Conservation (phyloP, 2,113 vertebrate genomes). For the Tapirus terrestris region DNA sequence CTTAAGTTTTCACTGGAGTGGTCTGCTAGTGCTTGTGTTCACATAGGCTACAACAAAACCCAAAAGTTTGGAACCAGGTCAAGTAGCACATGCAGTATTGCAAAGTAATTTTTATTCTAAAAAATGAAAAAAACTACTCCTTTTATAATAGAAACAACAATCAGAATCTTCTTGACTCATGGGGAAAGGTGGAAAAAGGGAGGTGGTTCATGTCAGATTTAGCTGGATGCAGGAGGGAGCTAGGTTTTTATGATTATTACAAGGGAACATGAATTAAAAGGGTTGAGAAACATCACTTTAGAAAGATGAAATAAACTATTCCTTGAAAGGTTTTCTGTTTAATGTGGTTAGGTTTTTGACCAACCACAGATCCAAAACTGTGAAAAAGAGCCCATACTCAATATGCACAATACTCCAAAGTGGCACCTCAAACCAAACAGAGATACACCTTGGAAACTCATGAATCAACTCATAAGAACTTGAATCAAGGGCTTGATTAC, state of each 20-base stretch:
- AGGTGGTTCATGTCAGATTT: background rate
- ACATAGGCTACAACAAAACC: background rate
- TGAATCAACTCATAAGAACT: background rate
- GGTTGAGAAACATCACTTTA: background rate
- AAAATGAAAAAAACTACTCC: background rate
- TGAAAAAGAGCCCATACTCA: background rate
- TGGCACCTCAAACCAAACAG: background rate
- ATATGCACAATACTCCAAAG: background rate
- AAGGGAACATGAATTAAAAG: background rate
- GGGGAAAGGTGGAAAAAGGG: background rate
- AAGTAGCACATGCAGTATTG: background rate
- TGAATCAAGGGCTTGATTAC: background rate
- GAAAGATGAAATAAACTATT: background rate
- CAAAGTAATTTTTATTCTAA: background rate
- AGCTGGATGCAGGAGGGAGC: background rate
- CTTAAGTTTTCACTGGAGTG: background rate
- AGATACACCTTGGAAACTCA: background rate
- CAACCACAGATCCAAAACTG: background rate
- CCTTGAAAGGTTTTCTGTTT: background rate
- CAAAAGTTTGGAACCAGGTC: background rate
- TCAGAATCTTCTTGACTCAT: background rate
- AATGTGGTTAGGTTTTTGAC: background rate
- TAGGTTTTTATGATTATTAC: background rate
- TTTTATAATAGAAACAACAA: background rate
- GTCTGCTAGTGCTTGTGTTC: background rate